A percentile compares a stretch with the other conserved stretches of the same genome.
phyloP scores from a whole-genome alignment of 2,888 invertebrate species.

The Nomada ferruginata region DNA sequence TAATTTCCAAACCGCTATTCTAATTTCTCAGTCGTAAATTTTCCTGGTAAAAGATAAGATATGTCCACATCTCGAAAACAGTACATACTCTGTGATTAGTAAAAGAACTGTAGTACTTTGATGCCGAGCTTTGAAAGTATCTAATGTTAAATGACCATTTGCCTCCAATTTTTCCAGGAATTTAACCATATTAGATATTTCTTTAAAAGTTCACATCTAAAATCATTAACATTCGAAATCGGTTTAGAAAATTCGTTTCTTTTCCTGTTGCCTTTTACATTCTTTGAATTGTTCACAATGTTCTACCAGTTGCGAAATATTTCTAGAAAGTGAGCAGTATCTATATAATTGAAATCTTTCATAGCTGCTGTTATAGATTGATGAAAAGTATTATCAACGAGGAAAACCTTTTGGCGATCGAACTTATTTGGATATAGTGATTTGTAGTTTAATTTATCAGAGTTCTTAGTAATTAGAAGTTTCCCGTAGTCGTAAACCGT shows the following conservation, averaged over 20 bases:
- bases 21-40: constrained; percentile 6
- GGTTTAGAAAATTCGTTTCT: neutral
- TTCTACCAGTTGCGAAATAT: neutral
- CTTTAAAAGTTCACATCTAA: constrained; percentile 22
- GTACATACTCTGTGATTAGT: constrained; percentile 6
- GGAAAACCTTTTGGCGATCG: neutral
- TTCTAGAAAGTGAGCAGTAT: neutral
- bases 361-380: constrained; percentile 7
- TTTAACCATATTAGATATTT: neutral
- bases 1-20: constrained; percentile 19
- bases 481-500: neutral
- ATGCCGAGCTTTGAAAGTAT: constrained; percentile 9
- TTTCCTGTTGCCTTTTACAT: neutral
- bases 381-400: constrained; percentile 10
- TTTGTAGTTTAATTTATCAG: neutral
- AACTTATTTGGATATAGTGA: no score
- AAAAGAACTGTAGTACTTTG: constrained; percentile 27
- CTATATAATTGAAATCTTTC: constrained; percentile 2
- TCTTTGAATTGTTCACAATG: neutral
- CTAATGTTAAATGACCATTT: constrained; percentile 3
- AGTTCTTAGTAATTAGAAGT: constrained; percentile 1
- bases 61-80: constrained; percentile 13
- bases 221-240: neutral
- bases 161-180: constrained; percentile 2
- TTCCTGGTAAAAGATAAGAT: neutral